Percentiles rank a stretch among this genome's conserved stretches.
Conservation (phyloP, 2,888 invertebrate genomes). For the Nudaria mundana region DNA sequence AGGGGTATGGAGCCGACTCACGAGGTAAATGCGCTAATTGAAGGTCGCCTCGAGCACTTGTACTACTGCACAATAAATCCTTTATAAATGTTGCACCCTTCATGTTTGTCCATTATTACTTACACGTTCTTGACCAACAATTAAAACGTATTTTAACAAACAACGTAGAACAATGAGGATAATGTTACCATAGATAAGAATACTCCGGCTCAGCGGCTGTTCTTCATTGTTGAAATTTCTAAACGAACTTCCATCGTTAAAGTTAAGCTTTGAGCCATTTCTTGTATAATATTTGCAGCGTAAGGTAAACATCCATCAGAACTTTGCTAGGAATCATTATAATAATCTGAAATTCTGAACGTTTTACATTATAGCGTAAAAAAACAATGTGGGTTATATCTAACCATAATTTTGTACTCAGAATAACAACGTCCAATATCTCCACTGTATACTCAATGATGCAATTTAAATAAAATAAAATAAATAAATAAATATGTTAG, state of each 20-base stretch:
- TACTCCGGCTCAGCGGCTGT: not conserved
- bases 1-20: slow-evolving; percentile 21
- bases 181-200: slow-evolving; percentile 19
- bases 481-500: no score
- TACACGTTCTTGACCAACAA: slow-evolving; percentile 50
- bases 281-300: no score
- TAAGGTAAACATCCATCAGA: no score
- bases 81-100: slow-evolving; percentile 35
- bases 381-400: no score
- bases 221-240: not conserved
- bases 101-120: slow-evolving; percentile 45
- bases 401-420: no score
- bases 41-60: slow-evolving; percentile 43
- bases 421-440: no score
- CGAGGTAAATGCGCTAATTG: slow-evolving; percentile 37
- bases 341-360: no score
- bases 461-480: no score
- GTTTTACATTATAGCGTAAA: no score
- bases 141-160: slow-evolving; percentile 52
- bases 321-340: no score
- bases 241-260: not conserved
- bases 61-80: slow-evolving; percentile 53
- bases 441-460: no score
- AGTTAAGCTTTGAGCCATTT: not conserved
- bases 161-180: slow-evolving; percentile 25